Base-by-base conservation (phyloP, 2,797 vertebrate species). In the Betta splendens region DNA sequence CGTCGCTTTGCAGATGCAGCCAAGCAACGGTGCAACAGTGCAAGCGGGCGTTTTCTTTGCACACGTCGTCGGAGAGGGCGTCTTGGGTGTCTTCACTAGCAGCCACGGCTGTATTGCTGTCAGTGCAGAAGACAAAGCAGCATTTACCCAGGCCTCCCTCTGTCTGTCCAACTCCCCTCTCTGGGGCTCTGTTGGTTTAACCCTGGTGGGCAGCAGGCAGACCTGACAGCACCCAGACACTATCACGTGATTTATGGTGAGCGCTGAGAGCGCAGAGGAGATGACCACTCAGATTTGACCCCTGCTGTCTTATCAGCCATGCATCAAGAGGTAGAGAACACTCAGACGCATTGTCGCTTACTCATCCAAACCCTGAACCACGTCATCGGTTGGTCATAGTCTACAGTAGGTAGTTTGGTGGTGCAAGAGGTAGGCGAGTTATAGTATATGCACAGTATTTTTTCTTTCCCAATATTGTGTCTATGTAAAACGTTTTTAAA, bases 141-240 rank as follows among this genome's bases (percentile, higher is more conserved):
- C 63, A 54, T 83, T 87, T 81, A 78, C 67, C 36, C 69, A 62
- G 52, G 53, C 81, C 84, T 77, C 83, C 77, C 84, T 77, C 73
- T 64, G 80, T 81, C 82, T 79, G 64, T 64, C 80, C 64, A 51
- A 83, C 77, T 85, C 84, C 80, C 79, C 69, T 81, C 13, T 82
- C 77, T 57, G 60, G 80, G 64, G 63, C 82, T 73, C 69, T 92
- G 90, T 92, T 92, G 87, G 88, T 91, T 92, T 92, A 92, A 92
- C 90, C 91, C 84, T 59, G 56, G 84, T 77, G 87, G 88, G 86
- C 87, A 89, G 85, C 77, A 86, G 77, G 83, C 84, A 57, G 75
- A 39, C 55, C 77, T 79, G 82, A 86, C 84, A 84, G 84, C 83
- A 74, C 81, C 83, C 81, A 87, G 80, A 86, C 85, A 80, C 83